Percentiles rank a stretch among this genome's conserved stretches.
Evolutionary conservation across 2,797 vertebrate species (phyloP).

Genomic region (Chiloscyllium punctatum): DNA sequence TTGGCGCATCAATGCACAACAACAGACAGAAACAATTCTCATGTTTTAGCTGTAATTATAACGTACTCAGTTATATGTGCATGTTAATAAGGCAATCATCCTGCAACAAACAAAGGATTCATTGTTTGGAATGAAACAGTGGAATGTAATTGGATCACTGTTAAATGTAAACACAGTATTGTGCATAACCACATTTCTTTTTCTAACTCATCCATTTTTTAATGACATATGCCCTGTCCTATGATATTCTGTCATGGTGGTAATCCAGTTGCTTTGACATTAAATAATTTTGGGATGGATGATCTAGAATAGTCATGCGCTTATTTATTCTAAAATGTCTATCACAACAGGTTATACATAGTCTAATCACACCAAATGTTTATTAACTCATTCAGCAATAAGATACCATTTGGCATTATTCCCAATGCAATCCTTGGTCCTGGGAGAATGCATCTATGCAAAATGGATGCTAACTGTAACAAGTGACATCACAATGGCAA

Average conservation of each 20-base stretch:
- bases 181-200: not conserved
- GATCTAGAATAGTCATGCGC: slow-evolving; percentile 10
- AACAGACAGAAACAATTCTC: slow-evolving; percentile 6
- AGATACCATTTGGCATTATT: not conserved
- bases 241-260: not conserved
- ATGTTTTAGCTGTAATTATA: slow-evolving; percentile 28
- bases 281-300: not conserved
- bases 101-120: slow-evolving; percentile 17
- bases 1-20: not conserved
- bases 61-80: not conserved
- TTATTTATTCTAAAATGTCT: slow-evolving; percentile 12
- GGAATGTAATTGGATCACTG: slow-evolving; percentile 15
- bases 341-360: slow-evolving; percentile 23
- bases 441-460: not conserved
- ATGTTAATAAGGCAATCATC: not conserved
- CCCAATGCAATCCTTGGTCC: not conserved
- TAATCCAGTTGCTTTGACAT: not conserved
- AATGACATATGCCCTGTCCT: not conserved
- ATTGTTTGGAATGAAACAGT: not conserved
- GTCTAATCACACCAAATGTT: slow-evolving; percentile 28
- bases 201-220: slow-evolving; percentile 1
- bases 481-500: slow-evolving; percentile 1
- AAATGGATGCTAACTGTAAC: slow-evolving; percentile 12
- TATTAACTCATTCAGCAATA: not conserved
- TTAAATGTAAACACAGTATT: slow-evolving; percentile 22